Evolutionary conservation across 2,113 vertebrate species (phyloP).

Genomic region (Festucalex cinctus): DNA sequence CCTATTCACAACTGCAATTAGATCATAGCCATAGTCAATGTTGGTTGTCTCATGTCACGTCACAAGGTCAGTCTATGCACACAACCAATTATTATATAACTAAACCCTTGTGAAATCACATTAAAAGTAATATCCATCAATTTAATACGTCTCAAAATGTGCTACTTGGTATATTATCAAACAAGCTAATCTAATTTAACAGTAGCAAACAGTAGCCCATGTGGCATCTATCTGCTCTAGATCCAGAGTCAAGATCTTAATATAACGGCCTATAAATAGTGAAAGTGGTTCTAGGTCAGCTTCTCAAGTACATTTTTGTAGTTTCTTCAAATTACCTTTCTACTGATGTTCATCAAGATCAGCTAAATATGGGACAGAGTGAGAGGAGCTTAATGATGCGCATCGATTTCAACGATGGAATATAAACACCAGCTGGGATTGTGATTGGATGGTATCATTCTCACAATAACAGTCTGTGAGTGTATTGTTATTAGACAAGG

Average conservation of each 20-base stretch:
- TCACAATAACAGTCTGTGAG: neutral
- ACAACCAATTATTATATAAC: neutral
- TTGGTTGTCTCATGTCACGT: constrained; percentile 15
- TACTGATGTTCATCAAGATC: constrained; percentile 31
- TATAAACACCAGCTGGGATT: constrained; percentile 1
- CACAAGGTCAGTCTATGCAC: constrained; percentile 18
- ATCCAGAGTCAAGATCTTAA: constrained; percentile 50
- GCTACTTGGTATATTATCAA: neutral
- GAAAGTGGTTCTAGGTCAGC: constrained; percentile 66
- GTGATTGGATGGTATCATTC: neutral
- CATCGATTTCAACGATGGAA: neutral
- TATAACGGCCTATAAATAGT: constrained; percentile 68
- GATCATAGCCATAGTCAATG: neutral
- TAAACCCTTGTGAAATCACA: neutral
- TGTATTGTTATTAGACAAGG: too few relatives aligned
- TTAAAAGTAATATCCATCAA: neutral
- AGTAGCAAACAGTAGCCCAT: too few relatives aligned
- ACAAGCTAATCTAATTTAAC: too few relatives aligned
- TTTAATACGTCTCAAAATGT: neutral
- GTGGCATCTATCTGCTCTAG: constrained; percentile 23
- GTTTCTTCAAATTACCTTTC: constrained; percentile 33
- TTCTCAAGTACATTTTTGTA: constrained; percentile 37
- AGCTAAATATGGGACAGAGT: constrained; percentile 45
- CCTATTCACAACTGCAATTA: neutral
- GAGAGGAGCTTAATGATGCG: neutral